A percentile compares a stretch with the other conserved stretches of the same genome.
phyloP scores from a whole-genome alignment of 2,888 invertebrate genomes.

The Argyresthia goedartella region DNA sequence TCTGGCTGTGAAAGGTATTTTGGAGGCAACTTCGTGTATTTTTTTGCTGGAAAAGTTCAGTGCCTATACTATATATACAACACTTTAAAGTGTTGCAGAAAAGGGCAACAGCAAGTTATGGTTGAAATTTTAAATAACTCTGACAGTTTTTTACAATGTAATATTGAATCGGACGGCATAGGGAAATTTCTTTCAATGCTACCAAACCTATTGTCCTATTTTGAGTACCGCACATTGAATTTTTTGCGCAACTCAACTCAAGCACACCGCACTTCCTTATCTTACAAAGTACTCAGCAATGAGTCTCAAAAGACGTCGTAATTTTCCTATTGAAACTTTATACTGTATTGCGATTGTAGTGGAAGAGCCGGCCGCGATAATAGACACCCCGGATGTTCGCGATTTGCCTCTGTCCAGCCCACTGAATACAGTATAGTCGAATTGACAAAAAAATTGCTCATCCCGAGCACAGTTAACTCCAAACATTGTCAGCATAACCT shows the following conservation, averaged over 20 bases:
- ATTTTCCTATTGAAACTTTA: slow-evolving; percentile 43
- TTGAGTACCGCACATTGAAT: neutral
- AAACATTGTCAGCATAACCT: slow-evolving; percentile 10
- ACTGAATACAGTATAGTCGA: slow-evolving; percentile 57
- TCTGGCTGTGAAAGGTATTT: slow-evolving; percentile 19
- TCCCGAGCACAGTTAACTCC: slow-evolving; percentile 23
- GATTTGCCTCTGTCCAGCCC: slow-evolving; percentile 62
- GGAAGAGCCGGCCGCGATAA: slow-evolving; percentile 39
- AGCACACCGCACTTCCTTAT: slow-evolving; percentile 27
- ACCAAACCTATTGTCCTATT: neutral
- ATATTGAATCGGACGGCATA: too few relatives aligned
- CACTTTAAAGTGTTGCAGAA: neutral
- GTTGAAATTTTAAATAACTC: neutral
- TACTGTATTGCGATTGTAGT: slow-evolving; percentile 26
- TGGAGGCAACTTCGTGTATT: slow-evolving; percentile 8
- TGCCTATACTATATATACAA: neutral
- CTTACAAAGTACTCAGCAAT: slow-evolving; percentile 13
- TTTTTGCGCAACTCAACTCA: slow-evolving; percentile 3
- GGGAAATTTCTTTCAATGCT: neutral
- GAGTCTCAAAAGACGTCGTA: slow-evolving; percentile 28
- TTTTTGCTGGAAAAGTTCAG: neutral
- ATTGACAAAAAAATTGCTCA: slow-evolving; percentile 67
- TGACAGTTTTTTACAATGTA: too few relatives aligned
- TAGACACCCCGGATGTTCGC: slow-evolving; percentile 67
- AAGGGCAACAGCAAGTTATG: neutral